phyloP scores from a whole-genome alignment of 1,140 invertebrate genomes.

The Bathynomus jamesi region DNA sequence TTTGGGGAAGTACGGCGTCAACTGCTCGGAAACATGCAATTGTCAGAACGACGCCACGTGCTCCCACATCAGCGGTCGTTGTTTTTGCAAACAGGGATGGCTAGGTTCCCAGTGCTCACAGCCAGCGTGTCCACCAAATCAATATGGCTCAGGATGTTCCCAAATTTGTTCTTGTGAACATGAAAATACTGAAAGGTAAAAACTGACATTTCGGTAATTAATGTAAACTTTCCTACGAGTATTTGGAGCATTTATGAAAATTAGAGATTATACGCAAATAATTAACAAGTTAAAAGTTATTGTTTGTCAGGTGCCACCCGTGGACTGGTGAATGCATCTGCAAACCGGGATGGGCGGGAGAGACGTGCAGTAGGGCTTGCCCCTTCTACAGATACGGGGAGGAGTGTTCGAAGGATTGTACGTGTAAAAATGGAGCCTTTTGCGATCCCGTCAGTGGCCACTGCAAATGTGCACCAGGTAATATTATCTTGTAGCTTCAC shows the following conservation, averaged over 20 bases:
- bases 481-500: too few species aligned
- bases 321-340: slow-evolving; percentile 81
- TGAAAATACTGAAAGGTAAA: slow-evolving; percentile 60
- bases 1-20: slow-evolving; percentile 62
- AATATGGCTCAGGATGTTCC: slow-evolving; percentile 63
- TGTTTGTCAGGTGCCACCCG: slow-evolving; percentile 78
- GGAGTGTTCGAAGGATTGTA: slow-evolving; percentile 65
- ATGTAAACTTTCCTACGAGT: too few species aligned
- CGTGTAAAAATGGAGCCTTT: slow-evolving; percentile 78
- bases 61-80: slow-evolving; percentile 58
- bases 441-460: slow-evolving; percentile 77
- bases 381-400: slow-evolving; percentile 70
- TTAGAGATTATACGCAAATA: too few species aligned
- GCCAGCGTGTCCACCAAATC: slow-evolving; percentile 55
- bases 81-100: slow-evolving; percentile 67
- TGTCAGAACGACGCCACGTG: slow-evolving; percentile 72
- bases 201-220: too few species aligned
- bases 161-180: slow-evolving; percentile 64
- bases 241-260: too few species aligned
- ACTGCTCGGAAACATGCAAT: slow-evolving; percentile 62
- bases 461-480: slow-evolving; percentile 66
- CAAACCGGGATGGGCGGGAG: slow-evolving; percentile 78
- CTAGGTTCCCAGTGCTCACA: slow-evolving; percentile 58
- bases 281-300: too few species aligned
- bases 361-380: slow-evolving; percentile 68